Percentiles rank a stretch among this genome's conserved stretches.
Conservation (phyloP, 2,113 vertebrate species). For the Emydura subglobosa region DNA sequence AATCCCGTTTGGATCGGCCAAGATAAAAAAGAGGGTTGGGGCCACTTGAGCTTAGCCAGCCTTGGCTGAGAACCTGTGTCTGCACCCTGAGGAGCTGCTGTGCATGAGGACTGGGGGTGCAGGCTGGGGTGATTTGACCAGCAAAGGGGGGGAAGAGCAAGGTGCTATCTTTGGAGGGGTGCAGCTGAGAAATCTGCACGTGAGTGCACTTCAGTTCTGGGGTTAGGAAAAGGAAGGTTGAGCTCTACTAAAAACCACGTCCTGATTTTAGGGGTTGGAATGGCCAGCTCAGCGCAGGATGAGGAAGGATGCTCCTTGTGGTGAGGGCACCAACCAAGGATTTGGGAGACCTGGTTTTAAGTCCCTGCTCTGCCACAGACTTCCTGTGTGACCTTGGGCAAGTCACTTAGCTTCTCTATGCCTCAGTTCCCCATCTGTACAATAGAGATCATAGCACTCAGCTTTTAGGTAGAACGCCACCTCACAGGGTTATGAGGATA, state of each 20-base stretch:
- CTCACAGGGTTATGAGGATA: background rate
- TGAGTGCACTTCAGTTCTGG: background rate
- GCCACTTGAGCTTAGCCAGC: too few species aligned
- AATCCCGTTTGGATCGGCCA: background rate
- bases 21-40: background rate
- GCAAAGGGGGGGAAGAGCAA: background rate
- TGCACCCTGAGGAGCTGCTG: background rate
- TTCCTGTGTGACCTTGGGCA: background rate
- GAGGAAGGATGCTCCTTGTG: background rate
- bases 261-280: background rate
- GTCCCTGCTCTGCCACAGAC: background rate
- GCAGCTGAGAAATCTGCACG: too few species aligned
- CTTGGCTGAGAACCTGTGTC: background rate
- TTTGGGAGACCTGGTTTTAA: background rate
- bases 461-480: background rate
- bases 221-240: background rate
- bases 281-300: background rate
- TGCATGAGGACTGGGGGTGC: background rate
- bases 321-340: background rate
- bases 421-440: background rate
- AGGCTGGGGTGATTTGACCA: background rate
- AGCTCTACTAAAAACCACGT: background rate
- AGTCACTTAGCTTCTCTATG: background rate
- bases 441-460: background rate
- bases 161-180: background rate